Percentiles rank a stretch among this genome's conserved stretches.
phyloP scores from a whole-genome alignment of 1,140 invertebrate genomes.

The Caligus rogercresseyi region DNA sequence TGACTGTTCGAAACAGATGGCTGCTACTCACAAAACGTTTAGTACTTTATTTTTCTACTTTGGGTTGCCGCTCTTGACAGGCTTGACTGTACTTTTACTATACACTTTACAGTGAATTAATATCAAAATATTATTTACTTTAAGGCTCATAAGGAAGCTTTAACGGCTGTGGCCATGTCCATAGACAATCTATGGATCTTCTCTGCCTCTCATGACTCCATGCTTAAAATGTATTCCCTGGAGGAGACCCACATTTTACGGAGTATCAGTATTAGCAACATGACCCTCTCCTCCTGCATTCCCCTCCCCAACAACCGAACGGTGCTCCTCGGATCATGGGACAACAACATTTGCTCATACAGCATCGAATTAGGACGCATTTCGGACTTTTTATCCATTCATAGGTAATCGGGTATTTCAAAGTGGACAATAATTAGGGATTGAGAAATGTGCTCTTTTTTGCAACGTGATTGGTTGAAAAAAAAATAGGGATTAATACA shows the following conservation, averaged over 20 bases:
- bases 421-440: no score
- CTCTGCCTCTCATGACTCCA: slow-evolving; percentile 8
- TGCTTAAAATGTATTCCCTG: slow-evolving; percentile 7
- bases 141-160: slow-evolving; percentile 3
- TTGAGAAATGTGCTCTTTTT: no score
- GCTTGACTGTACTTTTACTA: no score
- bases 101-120: no score
- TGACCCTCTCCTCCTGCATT: not conserved
- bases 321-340: not conserved
- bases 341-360: slow-evolving; percentile 3
- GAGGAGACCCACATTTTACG: slow-evolving; percentile 1
- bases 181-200: slow-evolving; percentile 12
- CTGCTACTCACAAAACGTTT: not conserved
- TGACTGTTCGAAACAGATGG: no score
- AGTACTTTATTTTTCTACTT: not conserved
- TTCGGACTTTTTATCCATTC: not conserved
- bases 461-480: no score
- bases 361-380: slow-evolving; percentile 7
- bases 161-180: slow-evolving; percentile 1
- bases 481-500: no score
- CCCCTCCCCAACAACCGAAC: slow-evolving; percentile 10
- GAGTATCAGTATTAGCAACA: not conserved
- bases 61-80: no score
- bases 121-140: not conserved
- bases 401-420: slow-evolving; percentile 6